phyloP scores from a whole-genome alignment of 2,888 invertebrate species.

The Acanthopleura granulata region DNA sequence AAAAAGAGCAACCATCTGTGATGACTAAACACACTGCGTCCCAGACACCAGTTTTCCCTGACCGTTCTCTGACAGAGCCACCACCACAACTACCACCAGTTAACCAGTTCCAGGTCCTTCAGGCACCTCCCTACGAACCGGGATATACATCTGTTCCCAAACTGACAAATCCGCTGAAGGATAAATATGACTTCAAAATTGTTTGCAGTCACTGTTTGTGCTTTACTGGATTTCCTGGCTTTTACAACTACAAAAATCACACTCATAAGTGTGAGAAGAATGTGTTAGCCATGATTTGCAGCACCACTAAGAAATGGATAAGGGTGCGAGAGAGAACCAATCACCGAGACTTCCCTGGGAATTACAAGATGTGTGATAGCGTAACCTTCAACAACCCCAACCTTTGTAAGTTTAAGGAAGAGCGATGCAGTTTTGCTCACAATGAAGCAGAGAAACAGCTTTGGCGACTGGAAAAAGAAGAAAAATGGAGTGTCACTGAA shows the following conservation, averaged over 20 bases:
- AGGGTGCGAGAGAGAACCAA: conserved; percentile 54
- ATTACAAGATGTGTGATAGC: conserved; percentile 55
- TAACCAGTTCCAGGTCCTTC: no score
- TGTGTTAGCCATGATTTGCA: conserved; percentile 41
- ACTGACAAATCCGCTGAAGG: conserved; percentile 36
- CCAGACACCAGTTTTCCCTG: no score
- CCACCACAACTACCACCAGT: no score
- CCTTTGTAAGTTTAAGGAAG: conserved; percentile 49
- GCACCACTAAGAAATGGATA: conserved; percentile 36
- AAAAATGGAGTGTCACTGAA: conserved; percentile 55
- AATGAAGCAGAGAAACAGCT: conserved; percentile 52
- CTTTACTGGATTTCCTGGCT: conserved; percentile 31
- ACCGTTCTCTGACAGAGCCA: no score
- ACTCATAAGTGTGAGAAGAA: conserved; percentile 55
- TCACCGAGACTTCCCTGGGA: conserved; percentile 56
- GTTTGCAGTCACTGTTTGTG: conserved; percentile 47
- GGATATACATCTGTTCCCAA: background rate
- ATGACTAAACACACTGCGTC: no score
- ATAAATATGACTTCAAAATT: conserved; percentile 40
- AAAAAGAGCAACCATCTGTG: no score
- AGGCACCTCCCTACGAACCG: no score
- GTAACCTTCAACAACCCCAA: conserved; percentile 34
- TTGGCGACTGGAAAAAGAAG: conserved; percentile 62
- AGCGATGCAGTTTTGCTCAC: conserved; percentile 59
- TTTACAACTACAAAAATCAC: conserved; percentile 32